These are phyloP conservation scores for Trichopria drosophilae DNA, from an alignment of 2,888 invertebrate species.

Conservation along the genomic window DNA sequence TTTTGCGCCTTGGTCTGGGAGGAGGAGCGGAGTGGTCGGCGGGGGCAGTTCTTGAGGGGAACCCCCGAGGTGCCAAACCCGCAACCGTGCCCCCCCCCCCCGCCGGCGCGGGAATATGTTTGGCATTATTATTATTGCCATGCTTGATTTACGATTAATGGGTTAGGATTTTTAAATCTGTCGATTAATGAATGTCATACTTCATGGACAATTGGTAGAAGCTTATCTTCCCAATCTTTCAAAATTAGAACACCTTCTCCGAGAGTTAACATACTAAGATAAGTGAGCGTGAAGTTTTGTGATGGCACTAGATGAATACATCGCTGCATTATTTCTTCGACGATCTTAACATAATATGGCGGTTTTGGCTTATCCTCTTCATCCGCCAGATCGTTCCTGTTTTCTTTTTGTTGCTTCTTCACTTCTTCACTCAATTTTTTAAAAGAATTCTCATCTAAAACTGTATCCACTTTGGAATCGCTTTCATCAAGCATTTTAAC, in stretches of 20 bases:
- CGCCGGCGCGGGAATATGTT: too few species aligned
- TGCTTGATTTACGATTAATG: constrained; percentile 63
- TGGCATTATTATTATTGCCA: constrained; percentile 67
- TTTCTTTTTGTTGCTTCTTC: too few species aligned
- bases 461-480: constrained; percentile 41
- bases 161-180: constrained; percentile 65
- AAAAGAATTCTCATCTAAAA: constrained; percentile 30
- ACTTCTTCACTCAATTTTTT: too few species aligned
- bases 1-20: too few species aligned
- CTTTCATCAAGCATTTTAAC: constrained; percentile 54
- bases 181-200: constrained; percentile 73
- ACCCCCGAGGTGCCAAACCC: too few species aligned
- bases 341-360: constrained; percentile 67
- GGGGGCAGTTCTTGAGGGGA: too few species aligned
- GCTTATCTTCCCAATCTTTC: constrained; percentile 65
- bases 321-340: constrained; percentile 65
- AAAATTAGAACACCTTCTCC: constrained; percentile 67
- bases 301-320: constrained; percentile 70
- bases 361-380: too few species aligned
- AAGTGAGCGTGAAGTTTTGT: constrained; percentile 62
- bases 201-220: constrained; percentile 75
- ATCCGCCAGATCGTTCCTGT: too few species aligned
- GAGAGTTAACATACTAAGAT: constrained; percentile 68
- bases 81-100: too few species aligned
- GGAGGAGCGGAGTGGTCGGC: too few species aligned